Conservation (phyloP, 2,888 invertebrate species). For the Marronus borbonicus region DNA sequence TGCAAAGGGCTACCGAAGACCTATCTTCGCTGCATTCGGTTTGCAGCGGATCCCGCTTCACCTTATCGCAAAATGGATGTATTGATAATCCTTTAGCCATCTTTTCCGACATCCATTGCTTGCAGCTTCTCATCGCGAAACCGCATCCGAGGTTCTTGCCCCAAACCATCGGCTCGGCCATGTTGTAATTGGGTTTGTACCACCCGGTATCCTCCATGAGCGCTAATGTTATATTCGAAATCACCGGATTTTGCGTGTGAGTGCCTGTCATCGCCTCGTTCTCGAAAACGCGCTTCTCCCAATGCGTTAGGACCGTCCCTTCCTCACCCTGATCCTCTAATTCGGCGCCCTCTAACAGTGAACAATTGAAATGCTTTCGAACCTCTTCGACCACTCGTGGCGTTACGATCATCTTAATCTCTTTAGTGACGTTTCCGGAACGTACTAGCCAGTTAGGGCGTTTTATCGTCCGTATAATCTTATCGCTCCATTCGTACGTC, state of each 20-base stretch:
- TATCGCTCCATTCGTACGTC: conserved; percentile 95
- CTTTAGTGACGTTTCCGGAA: conserved; percentile 66
- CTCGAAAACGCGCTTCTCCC: conserved; percentile 99
- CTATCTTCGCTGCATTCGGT: conserved; percentile 95
- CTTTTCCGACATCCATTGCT: conserved; percentile 91
- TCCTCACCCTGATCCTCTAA: conserved; percentile 99
- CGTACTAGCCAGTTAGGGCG: conserved; percentile 69
- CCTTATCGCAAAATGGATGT: conserved; percentile 95
- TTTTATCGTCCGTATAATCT: conserved; percentile 85
- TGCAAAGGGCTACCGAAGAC: conserved; percentile 94
- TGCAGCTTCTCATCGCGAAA: conserved; percentile 95
- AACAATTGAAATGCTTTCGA: conserved; percentile 91
- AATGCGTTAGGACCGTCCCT: conserved; percentile 96
- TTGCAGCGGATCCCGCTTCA: conserved; percentile 91
- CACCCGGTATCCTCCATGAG: conserved; percentile 99
- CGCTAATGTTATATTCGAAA: conserved; percentile 94
- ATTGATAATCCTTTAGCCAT: conserved; percentile 82
- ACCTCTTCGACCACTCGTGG: conserved; percentile 92
- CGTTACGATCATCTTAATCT: conserved; percentile 76
- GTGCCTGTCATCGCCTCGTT: conserved; percentile 99
- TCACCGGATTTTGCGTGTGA: conserved; percentile 97
- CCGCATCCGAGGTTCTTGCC: conserved; percentile 92
- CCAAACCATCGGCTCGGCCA: conserved; percentile 92
- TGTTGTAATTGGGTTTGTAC: conserved; percentile 94
- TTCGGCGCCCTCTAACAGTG: conserved; percentile 93